Conservation (phyloP, 2,888 invertebrate genomes). For the Chalcosyrphus nemorum region DNA sequence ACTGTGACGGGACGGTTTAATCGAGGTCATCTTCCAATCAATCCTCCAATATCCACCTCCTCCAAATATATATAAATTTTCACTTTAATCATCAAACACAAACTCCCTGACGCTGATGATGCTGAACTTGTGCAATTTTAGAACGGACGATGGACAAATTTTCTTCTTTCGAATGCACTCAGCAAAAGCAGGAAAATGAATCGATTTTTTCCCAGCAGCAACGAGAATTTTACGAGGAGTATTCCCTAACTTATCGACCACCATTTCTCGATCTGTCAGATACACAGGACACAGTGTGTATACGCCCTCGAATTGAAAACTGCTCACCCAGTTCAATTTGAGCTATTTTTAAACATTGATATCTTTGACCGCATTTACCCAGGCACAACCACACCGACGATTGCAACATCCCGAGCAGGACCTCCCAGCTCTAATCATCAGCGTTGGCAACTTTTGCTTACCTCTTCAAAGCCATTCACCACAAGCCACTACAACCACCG, state of each 20-base stretch:
- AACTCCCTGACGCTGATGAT: conserved; percentile 1
- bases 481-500: too few relatives aligned
- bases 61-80: conserved; percentile 9
- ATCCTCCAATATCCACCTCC: conserved; percentile 26
- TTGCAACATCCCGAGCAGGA: conserved; percentile 5
- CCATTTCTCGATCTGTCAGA: conserved; percentile 22
- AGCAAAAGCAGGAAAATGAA: neutral
- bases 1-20: conserved; percentile 1
- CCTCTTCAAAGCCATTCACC: conserved; percentile 33
- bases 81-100: neutral
- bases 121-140: conserved; percentile 33
- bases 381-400: conserved; percentile 22
- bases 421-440: conserved; percentile 47
- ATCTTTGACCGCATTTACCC: conserved; percentile 61
- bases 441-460: conserved; percentile 50
- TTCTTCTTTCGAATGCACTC: conserved; percentile 10
- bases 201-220: conserved; percentile 22
- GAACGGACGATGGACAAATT: neutral
- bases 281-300: neutral
- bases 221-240: too few relatives aligned
- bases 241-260: conserved; percentile 17
- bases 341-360: conserved; percentile 66
- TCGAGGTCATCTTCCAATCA: conserved; percentile 51
- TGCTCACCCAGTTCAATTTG: conserved; percentile 30
- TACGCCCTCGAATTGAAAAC: neutral